Evolutionary conservation across 2,797 vertebrate genomes (phyloP).

Genomic region (Protonibea diacanthus): DNA sequence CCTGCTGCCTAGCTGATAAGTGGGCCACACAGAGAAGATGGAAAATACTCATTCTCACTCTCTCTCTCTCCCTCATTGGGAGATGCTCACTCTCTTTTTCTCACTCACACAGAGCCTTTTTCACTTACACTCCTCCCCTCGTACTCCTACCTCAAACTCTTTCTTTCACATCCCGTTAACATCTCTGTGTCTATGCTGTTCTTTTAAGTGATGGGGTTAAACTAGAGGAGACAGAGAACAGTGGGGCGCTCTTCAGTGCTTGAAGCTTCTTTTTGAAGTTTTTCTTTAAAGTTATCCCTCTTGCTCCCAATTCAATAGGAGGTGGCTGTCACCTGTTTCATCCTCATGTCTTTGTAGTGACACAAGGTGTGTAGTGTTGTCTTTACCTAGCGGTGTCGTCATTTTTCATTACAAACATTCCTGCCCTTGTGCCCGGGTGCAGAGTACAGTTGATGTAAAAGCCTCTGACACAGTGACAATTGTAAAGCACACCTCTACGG

Average conservation of each 20-base stretch:
- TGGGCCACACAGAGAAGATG: conserved; percentile 74
- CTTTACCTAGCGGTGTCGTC: conserved; percentile 69
- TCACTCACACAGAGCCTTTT: conserved; percentile 31
- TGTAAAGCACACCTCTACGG: conserved; percentile 60
- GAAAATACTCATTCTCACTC: conserved; percentile 66
- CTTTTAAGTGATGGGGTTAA: conserved; percentile 76
- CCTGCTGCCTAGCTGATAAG: conserved; percentile 77
- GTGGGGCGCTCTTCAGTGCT: conserved; percentile 56
- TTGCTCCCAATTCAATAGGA: conserved; percentile 61
- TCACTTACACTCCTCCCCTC: conserved; percentile 44
- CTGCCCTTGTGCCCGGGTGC: conserved; percentile 55
- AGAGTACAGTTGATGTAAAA: conserved; percentile 61
- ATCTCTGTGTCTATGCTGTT: conserved; percentile 55
- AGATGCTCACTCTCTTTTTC: conserved; percentile 35
- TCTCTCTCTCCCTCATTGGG: conserved; percentile 29
- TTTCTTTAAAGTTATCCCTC: conserved; percentile 65
- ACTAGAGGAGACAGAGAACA: conserved; percentile 70
- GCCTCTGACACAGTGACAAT: conserved; percentile 67
- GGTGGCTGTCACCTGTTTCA: conserved; percentile 75
- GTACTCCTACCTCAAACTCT: conserved; percentile 48
- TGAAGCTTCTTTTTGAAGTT: conserved; percentile 69
- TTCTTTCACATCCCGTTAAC: conserved; percentile 66
- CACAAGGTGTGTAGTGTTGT: conserved; percentile 57
- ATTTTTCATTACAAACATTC: conserved; percentile 74
- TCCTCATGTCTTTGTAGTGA: conserved; percentile 75